Percentiles rank a stretch among this genome's conserved stretches.
phyloP scores from a whole-genome alignment of 1,140 invertebrate species.

The Ceratosolen solmsi region DNA sequence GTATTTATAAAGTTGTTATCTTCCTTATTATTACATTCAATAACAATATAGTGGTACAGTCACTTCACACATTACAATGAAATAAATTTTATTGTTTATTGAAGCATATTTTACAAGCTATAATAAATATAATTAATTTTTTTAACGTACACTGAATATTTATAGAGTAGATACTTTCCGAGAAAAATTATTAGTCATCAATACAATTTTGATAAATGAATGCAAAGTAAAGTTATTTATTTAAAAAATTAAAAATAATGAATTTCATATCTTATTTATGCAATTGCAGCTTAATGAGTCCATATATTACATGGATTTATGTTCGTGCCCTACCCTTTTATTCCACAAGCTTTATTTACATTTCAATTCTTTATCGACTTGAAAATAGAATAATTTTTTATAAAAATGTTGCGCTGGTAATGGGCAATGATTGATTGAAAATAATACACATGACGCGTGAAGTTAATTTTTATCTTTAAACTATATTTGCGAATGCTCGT shows the following conservation, averaged over 20 bases:
- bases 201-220: background rate
- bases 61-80: background rate
- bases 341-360: background rate
- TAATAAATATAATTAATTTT: slow-evolving; percentile 10
- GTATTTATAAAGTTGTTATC: too few relatives aligned
- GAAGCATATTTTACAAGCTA: background rate
- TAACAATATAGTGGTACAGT: too few relatives aligned
- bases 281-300: too few relatives aligned
- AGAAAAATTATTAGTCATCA: background rate
- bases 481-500: background rate
- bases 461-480: background rate
- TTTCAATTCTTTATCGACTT: background rate
- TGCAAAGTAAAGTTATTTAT: background rate
- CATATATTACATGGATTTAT: too few relatives aligned
- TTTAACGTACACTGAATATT: background rate
- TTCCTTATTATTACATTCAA: too few relatives aligned
- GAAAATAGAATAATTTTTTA: too few relatives aligned
- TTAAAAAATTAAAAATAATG: background rate
- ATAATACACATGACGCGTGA: background rate
- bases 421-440: too few relatives aligned
- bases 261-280: background rate
- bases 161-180: background rate
- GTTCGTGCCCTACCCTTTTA: background rate
- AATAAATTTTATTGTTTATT: slow-evolving; percentile 1
- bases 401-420: too few relatives aligned